Evolutionary conservation across 1,140 invertebrate genomes (phyloP).

Genomic region (Chrysoperla carnea): DNA sequence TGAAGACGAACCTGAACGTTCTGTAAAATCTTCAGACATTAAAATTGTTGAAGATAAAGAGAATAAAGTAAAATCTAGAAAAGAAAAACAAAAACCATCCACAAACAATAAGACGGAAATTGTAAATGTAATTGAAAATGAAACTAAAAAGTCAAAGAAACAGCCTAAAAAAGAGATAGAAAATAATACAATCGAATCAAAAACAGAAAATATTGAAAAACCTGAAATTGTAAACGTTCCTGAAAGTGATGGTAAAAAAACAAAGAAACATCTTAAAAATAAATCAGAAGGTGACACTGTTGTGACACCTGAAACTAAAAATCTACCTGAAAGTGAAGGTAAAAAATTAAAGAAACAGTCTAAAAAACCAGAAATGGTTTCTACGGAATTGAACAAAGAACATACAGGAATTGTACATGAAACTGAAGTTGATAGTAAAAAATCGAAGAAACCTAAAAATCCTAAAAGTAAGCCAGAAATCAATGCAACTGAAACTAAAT

Average conservation of each 20-base stretch:
- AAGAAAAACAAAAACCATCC: not conserved
- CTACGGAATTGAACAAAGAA: no score
- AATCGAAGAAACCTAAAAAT: no score
- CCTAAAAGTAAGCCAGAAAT: no score
- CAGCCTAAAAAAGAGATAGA: not conserved
- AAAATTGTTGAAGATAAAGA: conserved; percentile 6
- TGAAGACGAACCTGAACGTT: conserved; percentile 2
- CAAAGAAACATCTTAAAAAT: not conserved
- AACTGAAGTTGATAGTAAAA: no score
- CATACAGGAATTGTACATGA: no score
- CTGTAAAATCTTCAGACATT: conserved; percentile 1
- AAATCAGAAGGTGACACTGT: not conserved
- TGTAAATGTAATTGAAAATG: conserved; percentile 1
- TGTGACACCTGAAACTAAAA: no score
- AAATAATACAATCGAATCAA: not conserved
- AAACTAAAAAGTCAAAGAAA: not conserved
- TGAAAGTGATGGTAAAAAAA: not conserved
- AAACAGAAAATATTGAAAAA: not conserved
- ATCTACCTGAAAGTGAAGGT: no score
- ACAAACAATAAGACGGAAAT: not conserved
- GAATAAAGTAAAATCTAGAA: conserved; percentile 1
- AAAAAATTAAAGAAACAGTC: no score
- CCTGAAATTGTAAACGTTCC: not conserved
- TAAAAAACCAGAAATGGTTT: no score
- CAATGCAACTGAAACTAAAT: no score